These are phyloP conservation scores for Luffia ferchaultella DNA, from an alignment of 2,888 invertebrate species.

Conservation along the genomic window DNA sequence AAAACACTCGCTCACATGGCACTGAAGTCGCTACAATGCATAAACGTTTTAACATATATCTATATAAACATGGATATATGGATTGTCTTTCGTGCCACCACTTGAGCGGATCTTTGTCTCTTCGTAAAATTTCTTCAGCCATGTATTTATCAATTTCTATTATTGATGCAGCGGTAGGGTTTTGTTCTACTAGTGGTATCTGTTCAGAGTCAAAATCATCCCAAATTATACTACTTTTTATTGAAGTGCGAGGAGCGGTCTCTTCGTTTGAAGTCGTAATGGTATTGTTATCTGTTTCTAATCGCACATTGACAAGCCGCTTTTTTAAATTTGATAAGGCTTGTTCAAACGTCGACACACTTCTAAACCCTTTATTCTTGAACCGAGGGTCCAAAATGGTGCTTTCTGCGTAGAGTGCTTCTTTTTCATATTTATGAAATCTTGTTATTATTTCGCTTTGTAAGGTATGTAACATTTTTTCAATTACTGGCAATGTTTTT, in stretches of 20 bases:
- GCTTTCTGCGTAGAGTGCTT: slow-evolving; percentile 1
- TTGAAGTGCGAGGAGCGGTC: not conserved
- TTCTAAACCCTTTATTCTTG: slow-evolving; percentile 4
- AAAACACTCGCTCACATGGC: not conserved
- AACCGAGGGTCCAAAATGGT: slow-evolving; percentile 8
- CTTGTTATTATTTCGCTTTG: not conserved
- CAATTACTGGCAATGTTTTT: too few relatives aligned
- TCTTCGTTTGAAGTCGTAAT: not conserved
- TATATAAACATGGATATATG: not conserved
- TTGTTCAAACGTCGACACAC: not conserved
- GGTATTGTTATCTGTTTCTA: not conserved
- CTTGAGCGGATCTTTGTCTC: slow-evolving; percentile 10
- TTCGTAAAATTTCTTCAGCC: slow-evolving; percentile 10
- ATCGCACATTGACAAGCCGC: not conserved
- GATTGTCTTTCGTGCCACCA: not conserved
- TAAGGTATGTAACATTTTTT: not conserved
- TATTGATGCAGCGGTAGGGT: slow-evolving; percentile 15
- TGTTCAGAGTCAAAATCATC: slow-evolving; percentile 1
- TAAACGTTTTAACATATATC: not conserved
- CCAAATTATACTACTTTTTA: not conserved
- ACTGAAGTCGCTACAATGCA: not conserved
- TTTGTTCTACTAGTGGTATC: not conserved
- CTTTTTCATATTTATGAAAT: not conserved
- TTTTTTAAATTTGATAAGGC: not conserved
- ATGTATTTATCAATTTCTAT: slow-evolving; percentile 16